phyloP scores from a whole-genome alignment of 2,888 invertebrate genomes.

The Caenorhabditis drosophilae region DNA sequence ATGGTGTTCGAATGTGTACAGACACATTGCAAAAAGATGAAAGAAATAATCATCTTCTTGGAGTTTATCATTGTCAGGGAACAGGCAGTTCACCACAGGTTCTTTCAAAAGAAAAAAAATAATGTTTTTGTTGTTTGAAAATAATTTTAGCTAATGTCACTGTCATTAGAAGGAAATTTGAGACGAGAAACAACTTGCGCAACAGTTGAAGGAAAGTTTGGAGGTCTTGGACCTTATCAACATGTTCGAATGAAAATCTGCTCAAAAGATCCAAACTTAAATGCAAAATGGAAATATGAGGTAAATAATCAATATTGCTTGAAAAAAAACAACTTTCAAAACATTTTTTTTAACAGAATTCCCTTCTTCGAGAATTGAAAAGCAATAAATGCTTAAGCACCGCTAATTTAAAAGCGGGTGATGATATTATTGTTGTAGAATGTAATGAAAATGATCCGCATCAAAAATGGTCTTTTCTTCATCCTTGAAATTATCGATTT shows the following conservation, averaged over 20 bases:
- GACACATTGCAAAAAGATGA: conserved; percentile 64
- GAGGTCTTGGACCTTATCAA: conserved; percentile 1
- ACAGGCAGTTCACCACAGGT: conserved; percentile 66
- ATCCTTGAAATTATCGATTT: conserved; percentile 16
- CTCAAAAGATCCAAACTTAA: conserved; percentile 54
- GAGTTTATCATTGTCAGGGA: conserved; percentile 63
- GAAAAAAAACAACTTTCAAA: too few relatives aligned
- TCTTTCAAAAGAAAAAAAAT: too few relatives aligned
- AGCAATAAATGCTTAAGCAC: conserved; percentile 70
- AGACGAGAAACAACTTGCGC: conserved; percentile 67
- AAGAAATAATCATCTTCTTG: conserved; percentile 48
- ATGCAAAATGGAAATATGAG: conserved; percentile 69
- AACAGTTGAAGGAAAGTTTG: conserved; percentile 25
- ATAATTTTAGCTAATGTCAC: conserved; percentile 64
- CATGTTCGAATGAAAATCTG: conserved; percentile 63
- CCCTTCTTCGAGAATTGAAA: conserved; percentile 66
- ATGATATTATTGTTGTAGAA: conserved; percentile 63
- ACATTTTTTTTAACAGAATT: conserved; percentile 42
- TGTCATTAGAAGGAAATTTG: conserved; percentile 58
- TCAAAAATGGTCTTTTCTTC: conserved; percentile 44
- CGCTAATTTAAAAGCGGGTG: conserved; percentile 66
- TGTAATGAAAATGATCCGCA: conserved; percentile 41
- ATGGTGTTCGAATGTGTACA: conserved; percentile 50
- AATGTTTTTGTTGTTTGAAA: neutral
- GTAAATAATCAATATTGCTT: conserved; percentile 38